Conservation (phyloP, 2,113 vertebrate genomes). For the Crypturellus undulatus region DNA sequence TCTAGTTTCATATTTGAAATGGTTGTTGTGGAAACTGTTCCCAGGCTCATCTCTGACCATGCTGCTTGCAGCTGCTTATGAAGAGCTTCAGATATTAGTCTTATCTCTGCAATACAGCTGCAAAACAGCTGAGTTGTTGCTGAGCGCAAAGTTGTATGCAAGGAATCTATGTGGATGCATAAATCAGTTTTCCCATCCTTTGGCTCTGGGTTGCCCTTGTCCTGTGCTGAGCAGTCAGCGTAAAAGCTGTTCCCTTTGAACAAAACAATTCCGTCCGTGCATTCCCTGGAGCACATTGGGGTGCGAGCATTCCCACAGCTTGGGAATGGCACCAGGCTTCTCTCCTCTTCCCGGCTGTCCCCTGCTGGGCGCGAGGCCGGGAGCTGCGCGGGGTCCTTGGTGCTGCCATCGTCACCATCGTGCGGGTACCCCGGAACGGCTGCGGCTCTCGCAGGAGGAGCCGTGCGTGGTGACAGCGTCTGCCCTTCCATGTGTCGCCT, state of each 20-base stretch:
- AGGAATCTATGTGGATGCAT: not conserved
- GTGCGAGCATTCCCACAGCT: not conserved
- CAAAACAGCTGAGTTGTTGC: not conserved
- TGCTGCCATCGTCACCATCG: too few relatives aligned
- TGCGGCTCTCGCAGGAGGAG: rapidly evolving
- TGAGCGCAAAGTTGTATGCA: not conserved
- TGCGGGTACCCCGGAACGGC: not conserved
- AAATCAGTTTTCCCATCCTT: not conserved
- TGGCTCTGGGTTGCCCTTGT: not conserved
- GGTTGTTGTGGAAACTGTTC: not conserved
- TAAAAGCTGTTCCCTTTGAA: not conserved
- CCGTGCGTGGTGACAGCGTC: rapidly evolving
- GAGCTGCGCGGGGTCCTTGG: not conserved
- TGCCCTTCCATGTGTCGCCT: not conserved
- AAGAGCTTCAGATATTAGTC: not conserved
- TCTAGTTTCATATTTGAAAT: not conserved
- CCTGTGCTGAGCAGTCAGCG: rapidly evolving
- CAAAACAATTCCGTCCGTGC: not conserved
- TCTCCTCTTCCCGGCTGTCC: not conserved
- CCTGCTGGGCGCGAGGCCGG: not conserved
- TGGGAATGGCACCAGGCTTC: not conserved
- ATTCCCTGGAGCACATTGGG: not conserved
- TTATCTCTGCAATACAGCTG: not conserved
- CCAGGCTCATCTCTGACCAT: not conserved
- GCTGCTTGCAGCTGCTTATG: not conserved